Percentiles rank a stretch among this genome's conserved stretches.
Conservation (phyloP, 2,888 invertebrate genomes). For the Athetis lepigone region DNA sequence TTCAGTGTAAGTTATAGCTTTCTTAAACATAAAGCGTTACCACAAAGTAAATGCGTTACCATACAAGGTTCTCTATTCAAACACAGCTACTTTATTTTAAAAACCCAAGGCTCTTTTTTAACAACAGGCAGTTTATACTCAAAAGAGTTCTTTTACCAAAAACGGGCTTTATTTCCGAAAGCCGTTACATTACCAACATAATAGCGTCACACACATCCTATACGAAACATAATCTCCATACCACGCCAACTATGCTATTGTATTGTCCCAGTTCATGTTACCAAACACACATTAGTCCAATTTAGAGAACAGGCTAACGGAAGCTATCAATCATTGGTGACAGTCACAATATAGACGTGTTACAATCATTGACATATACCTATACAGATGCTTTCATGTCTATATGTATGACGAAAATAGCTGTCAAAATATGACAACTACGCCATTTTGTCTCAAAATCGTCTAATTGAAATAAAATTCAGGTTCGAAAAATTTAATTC, state of each 20-base stretch:
- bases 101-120: not conserved
- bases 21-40: too few relatives aligned
- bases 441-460: not conserved
- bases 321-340: slow-evolving; percentile 79
- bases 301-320: slow-evolving; percentile 74
- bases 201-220: not conserved
- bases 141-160: too few relatives aligned
- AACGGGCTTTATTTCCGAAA: not conserved
- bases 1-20: too few relatives aligned
- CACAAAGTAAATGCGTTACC: too few relatives aligned
- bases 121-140: too few relatives aligned
- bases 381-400: not conserved
- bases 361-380: slow-evolving; percentile 25
- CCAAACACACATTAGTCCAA: slow-evolving; percentile 73
- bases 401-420: not conserved
- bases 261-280: slow-evolving; percentile 63
- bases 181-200: not conserved
- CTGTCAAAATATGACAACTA: not conserved
- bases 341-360: slow-evolving; percentile 72
- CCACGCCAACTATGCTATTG: slow-evolving; percentile 45
- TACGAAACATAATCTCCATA: slow-evolving; percentile 21
- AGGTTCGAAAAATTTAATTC: too few relatives aligned
- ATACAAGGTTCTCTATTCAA: too few relatives aligned
- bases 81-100: not conserved
- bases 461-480: not conserved